These are phyloP conservation scores for Hetaerina titia DNA, from an alignment of 2,888 invertebrate genomes.

Conservation along the genomic window DNA sequence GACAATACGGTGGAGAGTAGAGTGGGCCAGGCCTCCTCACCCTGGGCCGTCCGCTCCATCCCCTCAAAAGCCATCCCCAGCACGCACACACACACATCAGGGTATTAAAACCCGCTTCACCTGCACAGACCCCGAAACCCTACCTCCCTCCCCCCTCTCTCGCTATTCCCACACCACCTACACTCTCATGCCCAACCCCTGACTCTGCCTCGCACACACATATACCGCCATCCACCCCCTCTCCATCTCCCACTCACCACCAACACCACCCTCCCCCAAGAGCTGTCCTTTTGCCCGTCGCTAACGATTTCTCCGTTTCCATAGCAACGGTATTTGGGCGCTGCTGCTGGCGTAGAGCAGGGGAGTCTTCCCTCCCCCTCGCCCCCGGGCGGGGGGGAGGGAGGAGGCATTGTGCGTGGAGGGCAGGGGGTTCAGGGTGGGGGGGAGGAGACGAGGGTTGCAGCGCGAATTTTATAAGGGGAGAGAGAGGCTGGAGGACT, in stretches of 20 bases:
- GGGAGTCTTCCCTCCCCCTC: neutral
- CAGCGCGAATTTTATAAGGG: neutral
- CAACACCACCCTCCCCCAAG: constrained; percentile 44
- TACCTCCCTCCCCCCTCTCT: constrained; percentile 69
- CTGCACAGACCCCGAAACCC: constrained; percentile 40
- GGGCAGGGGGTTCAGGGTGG: neutral
- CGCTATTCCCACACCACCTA: constrained; percentile 16
- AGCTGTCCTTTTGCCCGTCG: constrained; percentile 68
- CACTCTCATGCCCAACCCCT: neutral
- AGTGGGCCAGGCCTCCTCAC: constrained; percentile 71
- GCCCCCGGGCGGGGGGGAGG: neutral
- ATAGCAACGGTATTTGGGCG: constrained; percentile 58
- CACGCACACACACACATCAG: neutral
- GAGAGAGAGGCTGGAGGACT: neutral
- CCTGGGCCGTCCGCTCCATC: constrained; percentile 68
- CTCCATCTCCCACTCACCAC: constrained; percentile 69
- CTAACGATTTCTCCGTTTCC: constrained; percentile 71
- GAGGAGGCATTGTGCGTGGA: constrained; percentile 36
- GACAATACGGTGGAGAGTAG: neutral
- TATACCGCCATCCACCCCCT: constrained; percentile 56
- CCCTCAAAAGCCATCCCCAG: constrained; percentile 37
- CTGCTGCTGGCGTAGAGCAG: constrained; percentile 13
- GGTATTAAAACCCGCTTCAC: constrained; percentile 69
- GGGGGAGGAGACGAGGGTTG: neutral
- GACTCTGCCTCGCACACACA: neutral